Percentiles rank a stretch among this genome's conserved stretches.
Evolutionary conservation across 2,888 invertebrate genomes (phyloP).

Genomic region (Meliscaeva auricollis): DNA sequence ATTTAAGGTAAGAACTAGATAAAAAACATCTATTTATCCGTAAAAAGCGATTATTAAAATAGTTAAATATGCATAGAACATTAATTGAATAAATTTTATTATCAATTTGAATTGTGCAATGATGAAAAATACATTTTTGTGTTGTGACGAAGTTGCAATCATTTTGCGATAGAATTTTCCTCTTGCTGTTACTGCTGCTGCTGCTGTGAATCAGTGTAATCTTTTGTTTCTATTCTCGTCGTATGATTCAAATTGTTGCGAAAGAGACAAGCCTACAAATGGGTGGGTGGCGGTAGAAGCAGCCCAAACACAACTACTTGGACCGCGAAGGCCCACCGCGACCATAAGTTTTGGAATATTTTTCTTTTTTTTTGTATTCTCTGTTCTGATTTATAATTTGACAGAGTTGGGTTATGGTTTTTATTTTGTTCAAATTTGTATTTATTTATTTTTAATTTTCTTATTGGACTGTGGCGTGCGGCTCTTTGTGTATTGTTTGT

Average conservation of each 20-base stretch:
- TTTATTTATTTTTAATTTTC: conserved; percentile 21
- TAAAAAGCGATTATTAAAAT: conserved; percentile 33
- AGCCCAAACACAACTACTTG: conserved; percentile 60
- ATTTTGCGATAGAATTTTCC: conserved; percentile 60
- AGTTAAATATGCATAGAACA: conserved; percentile 20
- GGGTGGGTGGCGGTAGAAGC: conserved; percentile 75
- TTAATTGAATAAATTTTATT: conserved; percentile 15
- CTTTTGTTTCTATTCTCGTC: conserved; percentile 83
- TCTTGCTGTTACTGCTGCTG: conserved; percentile 8
- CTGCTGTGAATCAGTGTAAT: conserved; percentile 65
- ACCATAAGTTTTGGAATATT: conserved; percentile 72
- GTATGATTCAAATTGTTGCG: conserved; percentile 82
- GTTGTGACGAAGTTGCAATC: conserved; percentile 79
- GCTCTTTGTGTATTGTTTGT: conserved; percentile 14
- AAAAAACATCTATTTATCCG: conserved; percentile 37
- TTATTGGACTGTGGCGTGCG: neutral
- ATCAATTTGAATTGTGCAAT: conserved; percentile 1
- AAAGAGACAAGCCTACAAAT: conserved; percentile 72
- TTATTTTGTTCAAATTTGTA: conserved; percentile 30
- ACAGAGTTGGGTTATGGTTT: conserved; percentile 60
- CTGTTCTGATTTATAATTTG: conserved; percentile 21
- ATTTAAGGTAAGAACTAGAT: conserved; percentile 78
- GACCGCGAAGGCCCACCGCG: conserved; percentile 49
- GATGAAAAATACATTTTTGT: conserved; percentile 50
- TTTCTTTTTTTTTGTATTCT: conserved; percentile 59